Conservation (phyloP, 2,113 vertebrate genomes). For the Pagrus major region DNA sequence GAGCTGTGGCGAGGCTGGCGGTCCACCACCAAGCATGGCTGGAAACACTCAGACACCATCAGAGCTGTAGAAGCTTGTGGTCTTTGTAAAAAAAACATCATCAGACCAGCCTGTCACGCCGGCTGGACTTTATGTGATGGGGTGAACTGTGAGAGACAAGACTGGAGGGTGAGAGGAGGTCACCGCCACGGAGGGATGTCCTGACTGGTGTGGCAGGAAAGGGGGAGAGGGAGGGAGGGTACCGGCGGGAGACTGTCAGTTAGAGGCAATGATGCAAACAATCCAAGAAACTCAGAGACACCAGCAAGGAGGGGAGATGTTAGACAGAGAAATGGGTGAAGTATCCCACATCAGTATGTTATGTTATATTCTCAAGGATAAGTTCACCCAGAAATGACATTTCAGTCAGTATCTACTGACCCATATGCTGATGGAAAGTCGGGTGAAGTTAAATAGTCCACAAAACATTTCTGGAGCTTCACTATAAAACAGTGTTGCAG, state of each 20-base stretch:
- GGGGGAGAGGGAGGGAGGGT: conserved; percentile 18
- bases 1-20: conserved; percentile 45
- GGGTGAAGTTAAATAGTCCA: no score
- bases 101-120: conserved; percentile 68
- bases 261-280: conserved; percentile 52
- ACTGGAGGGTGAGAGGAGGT: conserved; percentile 52
- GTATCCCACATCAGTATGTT: no score
- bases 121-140: conserved; percentile 62
- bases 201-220: conserved; percentile 30
- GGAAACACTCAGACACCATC: conserved; percentile 60
- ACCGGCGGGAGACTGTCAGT: conserved; percentile 71
- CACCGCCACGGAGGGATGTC: conserved; percentile 40
- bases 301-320: conserved; percentile 15
- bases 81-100: conserved; percentile 50
- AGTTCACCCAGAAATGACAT: no score
- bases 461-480: no score
- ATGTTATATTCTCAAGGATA: no score
- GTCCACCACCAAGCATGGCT: conserved; percentile 51
- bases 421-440: no score
- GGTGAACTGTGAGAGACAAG: conserved; percentile 64
- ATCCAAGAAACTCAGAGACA: conserved; percentile 38
- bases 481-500: no score
- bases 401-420: no score
- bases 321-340: conserved; percentile 28
- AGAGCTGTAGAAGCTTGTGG: conserved; percentile 32